Evolutionary conservation across 2,113 vertebrate species (phyloP), one percentile per base, ranked within the genome.

Genomic region (Vombatus ursinus): DNA sequence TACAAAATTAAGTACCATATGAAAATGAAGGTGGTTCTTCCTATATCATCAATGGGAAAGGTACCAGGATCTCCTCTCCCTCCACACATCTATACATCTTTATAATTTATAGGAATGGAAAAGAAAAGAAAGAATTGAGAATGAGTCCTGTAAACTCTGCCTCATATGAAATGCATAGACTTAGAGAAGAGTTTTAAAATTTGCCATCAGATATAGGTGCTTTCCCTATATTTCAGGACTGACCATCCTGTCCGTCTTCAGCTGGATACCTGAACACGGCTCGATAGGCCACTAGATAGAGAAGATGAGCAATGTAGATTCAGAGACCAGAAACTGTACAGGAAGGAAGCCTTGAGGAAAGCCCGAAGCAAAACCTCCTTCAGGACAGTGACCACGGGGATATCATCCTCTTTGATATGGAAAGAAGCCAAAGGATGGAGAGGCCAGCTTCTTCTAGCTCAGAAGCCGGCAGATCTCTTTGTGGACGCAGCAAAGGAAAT

Each of bases 401-500:
- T 96, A 90, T n/a, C 50, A 4, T 95, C 95, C 96, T 97, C 95
- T 93, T 91, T 94, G 93, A 89, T 93, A 96, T 90, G 77, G 31
- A 90, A 95, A 68, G 54, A 52, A 50, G 93, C 48, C 31, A 0
- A 61, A 49, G 0, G 48, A 50, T 0, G 48, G 52, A 31, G 44
- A 68, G 48, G 90, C 89, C 28, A 52, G 44, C 0, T 77, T 94
- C 54, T 52, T 68, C 99, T 99, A 99, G 93, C 98, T 99, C 92
- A 99, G 99, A 95, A 99, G 99, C 97, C 99, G 99, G 92, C 99
- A 99, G 98, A 99, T 99, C 98, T 99, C 99, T 96, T 98, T 99
- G 98, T 99, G 99, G 97, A 99, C 98, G 28, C 99, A 99, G 97
- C 99, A 99, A 53, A 99, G 98, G 98, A 99, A 99, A 98, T 99